Base-by-base conservation (phyloP, 2,113 vertebrate genomes). In the Tautogolabrus adspersus region DNA sequence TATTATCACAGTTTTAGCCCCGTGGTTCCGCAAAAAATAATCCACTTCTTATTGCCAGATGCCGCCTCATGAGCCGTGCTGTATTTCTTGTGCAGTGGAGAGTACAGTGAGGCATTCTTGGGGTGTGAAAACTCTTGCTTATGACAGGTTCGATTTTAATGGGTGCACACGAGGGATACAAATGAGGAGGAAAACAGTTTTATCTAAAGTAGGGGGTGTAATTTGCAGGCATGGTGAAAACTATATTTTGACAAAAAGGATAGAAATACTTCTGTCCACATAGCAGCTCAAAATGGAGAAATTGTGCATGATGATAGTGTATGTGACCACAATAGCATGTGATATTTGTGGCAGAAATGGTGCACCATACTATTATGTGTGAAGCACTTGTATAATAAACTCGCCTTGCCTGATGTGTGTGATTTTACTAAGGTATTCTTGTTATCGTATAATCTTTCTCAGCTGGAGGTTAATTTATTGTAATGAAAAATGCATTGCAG, bases 1-100 rank as follows among this genome's bases (percentile, higher is more conserved):
- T 68, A 68, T 77, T 70, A 46, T 82, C 78, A 75, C 66, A 60
- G 60, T 63, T 80, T 71, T 6, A 69, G 52, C 46, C 54, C 76
- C 38, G 65, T 75, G 57, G 73, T 79, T 47, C 34, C n/a, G 16
- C 66, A 34, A 34, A 21, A 76, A 87, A 79, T 64, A 72, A 84
- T 59, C 22, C 66, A 44, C 19, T n/a, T 10, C 52, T 44, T 26
- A 19, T 64, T 75, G 47, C 65, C 79, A 69, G 79, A 82, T 42
- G 15, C 67, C 57, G 60, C 22, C 61, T 78, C 78, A 68, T 82
- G 72, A 88, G 83, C 63, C 18, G 8, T 46, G 60, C 18, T 66
- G 42, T 57, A 63, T 77, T 78, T 64, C n/a, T 62, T 55, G 34
- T 44, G 37, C 42, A 40, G 57, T 44, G 30, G 26, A 37, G 12